Evolutionary conservation across 2,888 invertebrate species (phyloP), one percentile per base, ranked within the genome.

Genomic region (Thereva unica): DNA sequence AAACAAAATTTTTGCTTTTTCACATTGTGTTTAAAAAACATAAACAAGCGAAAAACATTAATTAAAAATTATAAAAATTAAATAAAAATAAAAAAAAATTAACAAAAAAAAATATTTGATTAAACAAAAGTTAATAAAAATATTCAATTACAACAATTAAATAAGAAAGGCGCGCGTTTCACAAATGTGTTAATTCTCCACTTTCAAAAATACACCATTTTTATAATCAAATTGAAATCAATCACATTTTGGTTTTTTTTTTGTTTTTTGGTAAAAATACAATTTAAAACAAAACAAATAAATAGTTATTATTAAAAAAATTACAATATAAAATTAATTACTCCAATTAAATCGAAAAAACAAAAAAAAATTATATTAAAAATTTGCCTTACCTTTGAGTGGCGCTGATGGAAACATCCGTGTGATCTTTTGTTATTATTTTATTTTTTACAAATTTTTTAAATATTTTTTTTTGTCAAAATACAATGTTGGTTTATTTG

Each of bases 351-450:
- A 52, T 66, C 38, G 53, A 61, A 61, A 67, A 70, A 54, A 61
- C 66, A 66, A 71, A 66, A 65, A 50, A 66, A 53, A 56, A 67
- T 40, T 49, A 50, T 67, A 67, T 53, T 69, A 35, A 37, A 56
- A 55, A 53, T 40, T 49, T 42, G 66, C 73, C 80, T 80, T 80
- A 81, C 80, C 80, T 81, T 72, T 81, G 81, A 57, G 77, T 79
- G 68, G 79, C 78, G 72, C 80, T 80, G 75, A 80, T 77, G 68
- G 78, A 78, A 68, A 79, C 76, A 74, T 80, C 80, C 76, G 80
- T 80, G 70, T 79, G 79, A 75, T 81, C 80, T 81, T 77, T 73
- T 71, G 57, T 56, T 42, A 56, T 70, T 53, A 45, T 44, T 50
- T 42, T 52, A 59, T 68, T 55, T 45, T 65, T 68, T 47, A 54